These are phyloP conservation scores for Luidia sarsii DNA, from an alignment of 53 echinoderm and acorn worm species.

Conservation along the genomic window DNA sequence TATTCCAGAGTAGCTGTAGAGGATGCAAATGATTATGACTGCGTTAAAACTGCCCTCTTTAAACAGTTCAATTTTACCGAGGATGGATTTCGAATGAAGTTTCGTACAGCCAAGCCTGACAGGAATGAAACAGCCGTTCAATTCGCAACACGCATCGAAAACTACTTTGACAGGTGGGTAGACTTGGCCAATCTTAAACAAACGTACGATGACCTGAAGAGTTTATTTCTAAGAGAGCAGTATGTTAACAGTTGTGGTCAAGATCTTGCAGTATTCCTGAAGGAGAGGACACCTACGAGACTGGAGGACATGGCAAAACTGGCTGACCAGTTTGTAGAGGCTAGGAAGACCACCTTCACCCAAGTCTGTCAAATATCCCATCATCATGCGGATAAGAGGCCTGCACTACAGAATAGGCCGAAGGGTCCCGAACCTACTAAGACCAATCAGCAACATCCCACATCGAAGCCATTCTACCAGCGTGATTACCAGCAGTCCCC, in stretches of 20 bases:
- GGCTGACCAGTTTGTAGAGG: conserved; percentile 36
- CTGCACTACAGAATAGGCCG: no score
- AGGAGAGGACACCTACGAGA: conserved; percentile 10
- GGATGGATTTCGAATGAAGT: conserved; percentile 40
- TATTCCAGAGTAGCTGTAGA: neutral
- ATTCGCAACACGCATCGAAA: conserved; percentile 29
- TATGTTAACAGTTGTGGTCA: conserved; percentile 23
- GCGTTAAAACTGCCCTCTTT: conserved; percentile 17
- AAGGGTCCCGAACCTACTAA: no score
- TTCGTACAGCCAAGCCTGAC: conserved; percentile 21
- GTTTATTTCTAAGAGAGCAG: conserved; percentile 37
- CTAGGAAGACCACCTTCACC: neutral
- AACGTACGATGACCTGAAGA: neutral
- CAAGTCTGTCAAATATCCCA: neutral
- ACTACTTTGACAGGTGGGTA: conserved; percentile 46
- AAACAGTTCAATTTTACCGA: conserved; percentile 21
- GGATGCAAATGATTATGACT: conserved; percentile 3
- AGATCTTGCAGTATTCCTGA: conserved; percentile 28
- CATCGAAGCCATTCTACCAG: neutral
- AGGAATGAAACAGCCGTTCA: conserved; percentile 14
- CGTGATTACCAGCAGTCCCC: neutral
- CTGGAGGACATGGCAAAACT: conserved; percentile 4
- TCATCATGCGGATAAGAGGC: neutral
- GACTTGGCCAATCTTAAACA: neutral
- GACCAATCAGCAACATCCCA: neutral